Percentiles rank a stretch among this genome's conserved stretches.
Conservation (phyloP, 2,113 vertebrate species). For the Phyllostomus hastatus region DNA sequence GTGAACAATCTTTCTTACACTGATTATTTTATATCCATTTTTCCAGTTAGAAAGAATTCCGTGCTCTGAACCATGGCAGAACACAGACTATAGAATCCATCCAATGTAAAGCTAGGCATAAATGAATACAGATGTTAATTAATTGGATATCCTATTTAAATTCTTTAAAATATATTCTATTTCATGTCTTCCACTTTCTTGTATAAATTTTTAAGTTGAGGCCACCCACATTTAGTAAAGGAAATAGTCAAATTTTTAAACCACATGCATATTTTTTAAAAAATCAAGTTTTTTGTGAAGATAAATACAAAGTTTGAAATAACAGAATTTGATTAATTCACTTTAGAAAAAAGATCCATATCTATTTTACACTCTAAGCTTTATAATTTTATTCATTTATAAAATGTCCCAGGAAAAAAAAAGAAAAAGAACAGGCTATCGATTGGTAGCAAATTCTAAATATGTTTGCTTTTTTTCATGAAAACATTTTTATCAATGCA, state of each 20-base stretch:
- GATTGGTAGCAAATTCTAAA: neutral
- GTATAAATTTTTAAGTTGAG: slow-evolving; percentile 43
- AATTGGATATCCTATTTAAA: slow-evolving; percentile 59
- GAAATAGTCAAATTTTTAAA: slow-evolving; percentile 35
- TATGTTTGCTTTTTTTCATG: neutral
- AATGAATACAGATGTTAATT: slow-evolving; percentile 68
- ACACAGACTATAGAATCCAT: slow-evolving; percentile 22
- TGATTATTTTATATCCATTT: slow-evolving; percentile 50
- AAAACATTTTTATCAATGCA: neutral
- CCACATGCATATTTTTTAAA: slow-evolving; percentile 18
- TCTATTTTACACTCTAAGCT: neutral
- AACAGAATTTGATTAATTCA: slow-evolving; percentile 39
- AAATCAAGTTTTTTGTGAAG: slow-evolving; percentile 56
- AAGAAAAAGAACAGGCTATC: neutral
- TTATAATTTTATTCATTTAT: slow-evolving; percentile 5
- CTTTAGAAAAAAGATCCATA: neutral
- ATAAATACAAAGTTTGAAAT: slow-evolving; percentile 36
- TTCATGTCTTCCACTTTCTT: slow-evolving; percentile 36
- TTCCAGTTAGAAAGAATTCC: neutral
- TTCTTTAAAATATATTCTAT: slow-evolving; percentile 53
- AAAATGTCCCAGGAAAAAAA: neutral
- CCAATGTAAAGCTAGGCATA: slow-evolving; percentile 56
- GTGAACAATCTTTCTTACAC: slow-evolving; percentile 1
- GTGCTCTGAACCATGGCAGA: slow-evolving; percentile 33
- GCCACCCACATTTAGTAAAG: slow-evolving; percentile 38